phyloP scores from a whole-genome alignment of 2,888 invertebrate species.

The Caenorhabditis sp. region DNA sequence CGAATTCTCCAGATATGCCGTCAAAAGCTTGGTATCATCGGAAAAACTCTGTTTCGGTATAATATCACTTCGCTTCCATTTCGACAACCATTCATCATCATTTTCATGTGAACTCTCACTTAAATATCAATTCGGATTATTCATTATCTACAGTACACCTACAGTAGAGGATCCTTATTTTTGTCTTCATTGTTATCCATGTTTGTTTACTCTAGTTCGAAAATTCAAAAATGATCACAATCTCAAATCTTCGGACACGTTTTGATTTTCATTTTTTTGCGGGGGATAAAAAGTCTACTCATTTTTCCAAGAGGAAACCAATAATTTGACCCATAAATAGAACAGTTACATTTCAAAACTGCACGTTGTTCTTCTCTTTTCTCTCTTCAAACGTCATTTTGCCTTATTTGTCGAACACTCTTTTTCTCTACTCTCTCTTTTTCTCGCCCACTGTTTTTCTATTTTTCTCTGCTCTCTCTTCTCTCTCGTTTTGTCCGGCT shows the following conservation, averaged over 20 bases:
- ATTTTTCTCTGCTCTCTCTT: conserved; percentile 9
- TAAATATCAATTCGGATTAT: neutral
- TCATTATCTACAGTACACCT: neutral
- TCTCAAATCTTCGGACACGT: too few relatives aligned
- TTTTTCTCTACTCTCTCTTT: neutral
- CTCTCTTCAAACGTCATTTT: neutral
- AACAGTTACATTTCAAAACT: too few relatives aligned
- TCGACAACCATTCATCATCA: conserved; percentile 1
- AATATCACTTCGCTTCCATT: conserved; percentile 1
- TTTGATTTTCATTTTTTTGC: too few relatives aligned
- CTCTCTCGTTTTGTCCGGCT: neutral
- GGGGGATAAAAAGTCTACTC: too few relatives aligned
- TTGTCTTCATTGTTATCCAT: neutral
- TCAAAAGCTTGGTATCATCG: neutral
- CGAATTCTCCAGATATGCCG: neutral
- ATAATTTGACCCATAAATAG: too few relatives aligned
- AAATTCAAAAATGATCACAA: neutral
- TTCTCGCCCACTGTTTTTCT: conserved; percentile 1
- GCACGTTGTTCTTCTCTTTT: neutral
- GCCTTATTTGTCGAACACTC: neutral
- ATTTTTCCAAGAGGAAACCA: too few relatives aligned
- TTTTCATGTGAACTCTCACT: conserved; percentile 2
- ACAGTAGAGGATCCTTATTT: neutral
- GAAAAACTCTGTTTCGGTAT: neutral
- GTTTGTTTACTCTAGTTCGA: neutral